A percentile compares a stretch with the other conserved stretches of the same genome.
phyloP scores from a whole-genome alignment of 2,113 vertebrate species.

The Clupea harengus region DNA sequence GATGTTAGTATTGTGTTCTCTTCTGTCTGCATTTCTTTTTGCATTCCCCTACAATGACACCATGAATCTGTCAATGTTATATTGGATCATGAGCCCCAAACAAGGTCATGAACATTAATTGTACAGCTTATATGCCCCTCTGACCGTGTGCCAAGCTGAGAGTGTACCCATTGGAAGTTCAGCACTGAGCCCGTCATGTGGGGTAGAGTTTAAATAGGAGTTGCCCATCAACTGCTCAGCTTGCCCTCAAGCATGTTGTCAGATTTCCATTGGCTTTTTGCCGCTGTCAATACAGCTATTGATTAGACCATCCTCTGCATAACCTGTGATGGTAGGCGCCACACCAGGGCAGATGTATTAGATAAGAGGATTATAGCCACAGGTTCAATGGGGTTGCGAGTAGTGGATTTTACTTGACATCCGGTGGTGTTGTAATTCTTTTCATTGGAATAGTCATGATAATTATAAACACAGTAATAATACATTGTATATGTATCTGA shows the following conservation, averaged over 20 bases:
- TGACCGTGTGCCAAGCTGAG: neutral
- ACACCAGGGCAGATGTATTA: constrained; percentile 28
- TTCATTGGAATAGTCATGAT: too few species aligned
- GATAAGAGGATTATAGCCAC: constrained; percentile 16
- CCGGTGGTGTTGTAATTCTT: neutral
- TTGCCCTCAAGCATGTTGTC: constrained; percentile 48
- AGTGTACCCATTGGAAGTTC: neutral
- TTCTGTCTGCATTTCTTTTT: too few species aligned
- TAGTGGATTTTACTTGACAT: neutral
- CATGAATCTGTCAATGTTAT: neutral
- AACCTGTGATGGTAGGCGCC: constrained; percentile 25
- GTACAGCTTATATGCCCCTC: neutral
- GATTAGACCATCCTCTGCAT: constrained; percentile 44
- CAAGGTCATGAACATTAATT: neutral
- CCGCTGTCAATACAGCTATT: constrained; percentile 52
- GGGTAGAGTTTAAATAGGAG: constrained; percentile 10
- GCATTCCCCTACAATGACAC: neutral
- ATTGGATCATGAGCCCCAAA: neutral
- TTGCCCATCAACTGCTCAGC: constrained; percentile 23
- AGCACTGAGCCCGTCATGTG: neutral
- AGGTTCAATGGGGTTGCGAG: neutral
- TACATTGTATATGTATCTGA: too few species aligned
- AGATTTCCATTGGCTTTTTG: constrained; percentile 59
- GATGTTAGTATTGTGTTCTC: neutral
- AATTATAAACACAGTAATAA: too few species aligned